These are phyloP conservation scores for Archilochus colubris DNA, from an alignment of 2,113 vertebrate genomes.

Conservation along the genomic window DNA sequence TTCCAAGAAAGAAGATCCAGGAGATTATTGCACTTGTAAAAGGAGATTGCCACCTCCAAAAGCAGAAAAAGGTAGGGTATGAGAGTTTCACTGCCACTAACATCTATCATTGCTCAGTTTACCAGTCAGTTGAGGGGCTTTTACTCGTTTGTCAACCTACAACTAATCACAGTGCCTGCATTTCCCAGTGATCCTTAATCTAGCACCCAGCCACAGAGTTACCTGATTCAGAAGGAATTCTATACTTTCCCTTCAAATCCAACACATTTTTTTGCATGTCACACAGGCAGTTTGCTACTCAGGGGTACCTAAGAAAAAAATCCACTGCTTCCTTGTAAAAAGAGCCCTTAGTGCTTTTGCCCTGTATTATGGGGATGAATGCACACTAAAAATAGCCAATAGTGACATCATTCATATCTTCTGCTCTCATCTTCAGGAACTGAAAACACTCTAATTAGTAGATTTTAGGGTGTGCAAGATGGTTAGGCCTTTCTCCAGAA, in stretches of 20 bases:
- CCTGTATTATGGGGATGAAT: not conserved
- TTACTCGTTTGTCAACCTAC: not conserved
- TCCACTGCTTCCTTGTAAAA: not conserved
- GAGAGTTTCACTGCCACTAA: not conserved
- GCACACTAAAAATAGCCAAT: not conserved
- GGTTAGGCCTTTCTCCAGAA: not conserved
- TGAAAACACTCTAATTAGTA: not conserved
- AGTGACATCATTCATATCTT: not conserved
- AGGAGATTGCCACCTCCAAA: not conserved
- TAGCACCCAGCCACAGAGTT: not conserved
- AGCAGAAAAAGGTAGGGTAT: not conserved
- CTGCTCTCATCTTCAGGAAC: not conserved
- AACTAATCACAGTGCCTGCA: not conserved
- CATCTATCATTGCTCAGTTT: not conserved
- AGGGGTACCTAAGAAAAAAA: not conserved
- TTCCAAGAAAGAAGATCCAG: not conserved
- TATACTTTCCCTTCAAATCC: not conserved
- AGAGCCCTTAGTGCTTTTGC: not conserved
- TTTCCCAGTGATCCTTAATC: not conserved
- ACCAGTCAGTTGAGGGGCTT: not conserved
- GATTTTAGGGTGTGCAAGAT: not conserved
- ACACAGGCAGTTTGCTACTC: not conserved
- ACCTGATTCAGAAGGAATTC: conserved; percentile 21
- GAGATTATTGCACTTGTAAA: not conserved
- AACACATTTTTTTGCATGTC: not conserved